Base-by-base conservation (phyloP, 2,113 vertebrate genomes). In the Theristicus caerulescens region DNA sequence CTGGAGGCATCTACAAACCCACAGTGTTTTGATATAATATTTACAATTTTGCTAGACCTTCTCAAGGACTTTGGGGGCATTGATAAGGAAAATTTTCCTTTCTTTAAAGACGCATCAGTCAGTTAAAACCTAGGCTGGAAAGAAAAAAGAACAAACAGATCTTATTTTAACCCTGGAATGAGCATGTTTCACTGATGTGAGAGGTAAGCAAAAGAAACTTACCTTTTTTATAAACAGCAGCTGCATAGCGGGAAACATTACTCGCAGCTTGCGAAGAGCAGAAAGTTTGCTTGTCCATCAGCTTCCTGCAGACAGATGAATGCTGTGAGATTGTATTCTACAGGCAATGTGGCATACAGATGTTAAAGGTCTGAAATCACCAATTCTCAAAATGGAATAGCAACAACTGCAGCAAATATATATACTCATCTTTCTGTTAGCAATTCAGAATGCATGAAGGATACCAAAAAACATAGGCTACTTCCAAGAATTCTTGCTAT, bases 271-370 rank as follows among this genome's bases (percentile, higher is more conserved):
- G 99, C 6, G 99, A 99, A 83, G 99, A 99, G 34, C 98, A 98
- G 95, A 99, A 99, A 5, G 98, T 98, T 93, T 99, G 99, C 76
- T 99, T 99, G 97, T 99, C 99, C 99, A 99, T 99, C 96, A 99
- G 97, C 97, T 99, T 99, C 96, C 99, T 99, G 96, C 4, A 96
- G 96, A 82, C 8, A 94, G 44, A 95, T 62, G 42, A 92, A 88
- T 17, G 20, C 38, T 52, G 55, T 94, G 79, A 90, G 61, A 66
- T 11, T 59, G 25, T 16, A 55, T n/a, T 61, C 67, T 42, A 72
- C 22, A 58, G 51, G 19, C 54, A 92, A 61, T 5, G 26, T 46
- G 81, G 18, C 62, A 85, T 2, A 36, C 13, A 87, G 40, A 24
- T 38, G 9, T 25, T 47, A 59, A 36, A 90, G 52, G 55, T 22